Base-by-base conservation (phyloP, 2,113 vertebrate genomes). In the Mesocricetus auratus region DNA sequence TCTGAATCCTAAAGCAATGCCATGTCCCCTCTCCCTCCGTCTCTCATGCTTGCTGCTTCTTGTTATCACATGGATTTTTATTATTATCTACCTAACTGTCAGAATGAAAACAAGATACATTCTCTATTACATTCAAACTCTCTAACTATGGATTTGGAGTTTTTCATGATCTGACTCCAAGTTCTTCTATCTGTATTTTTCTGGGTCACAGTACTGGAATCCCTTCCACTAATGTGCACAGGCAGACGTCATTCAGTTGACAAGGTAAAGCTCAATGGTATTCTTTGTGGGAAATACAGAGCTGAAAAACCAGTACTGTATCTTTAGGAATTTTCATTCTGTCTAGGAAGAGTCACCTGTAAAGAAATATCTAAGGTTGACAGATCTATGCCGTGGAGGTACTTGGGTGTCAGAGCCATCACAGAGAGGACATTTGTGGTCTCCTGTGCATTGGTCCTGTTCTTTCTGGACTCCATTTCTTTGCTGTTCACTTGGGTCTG, bases 381-480 rank as follows among this genome's bases (percentile, higher is more conserved):
- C n/a, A 24, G 21, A 33, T 53, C 15, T 62, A 56, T 19, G 33
- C 71, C 66, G 0, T 4, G 13, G 77, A 69, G 71, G 39, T 12
- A 31, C 10, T 42, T 15, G 45, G 56, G n/a, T 53, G 53, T 90
- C 74, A 39, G 45, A 60, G 58, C 77, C 66, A 7, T 15, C 45
- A 7, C 7, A 68, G 82, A 66, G 77, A 74, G 93, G 88, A 45
- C 2, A 7, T 24, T n/a, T 87, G 58, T 11, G n/a, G 79, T 69
- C 24, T 47, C 17, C 39, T 69, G 12, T 24, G 11, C 12, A 33
- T 31, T 36, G 21, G 17, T n/a, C 22, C 0, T 53, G 3, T 85
- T 85, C 77, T 91, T 88, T 92, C 56, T 93, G 56, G 75, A 69
- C 13, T 26, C 64, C 31, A 16, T 56, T 68, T 93, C 60, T 86